Percentiles rank a stretch among this genome's conserved stretches.
These are phyloP conservation scores for Listrodromus nycthemerus DNA, from an alignment of 2,888 invertebrate genomes.

Conservation along the genomic window DNA sequence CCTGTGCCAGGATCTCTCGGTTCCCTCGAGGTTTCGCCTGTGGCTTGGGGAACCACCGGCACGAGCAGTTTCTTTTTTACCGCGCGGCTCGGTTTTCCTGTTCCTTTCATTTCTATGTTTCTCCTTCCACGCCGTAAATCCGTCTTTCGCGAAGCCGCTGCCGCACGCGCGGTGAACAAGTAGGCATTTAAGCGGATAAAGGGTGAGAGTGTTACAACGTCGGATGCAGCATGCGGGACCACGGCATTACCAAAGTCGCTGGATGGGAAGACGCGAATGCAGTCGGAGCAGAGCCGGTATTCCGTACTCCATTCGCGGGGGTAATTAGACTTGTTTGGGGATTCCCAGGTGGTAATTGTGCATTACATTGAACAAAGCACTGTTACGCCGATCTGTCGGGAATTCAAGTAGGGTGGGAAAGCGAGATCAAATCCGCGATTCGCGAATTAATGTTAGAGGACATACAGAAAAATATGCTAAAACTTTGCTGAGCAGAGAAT, in stretches of 20 bases:
- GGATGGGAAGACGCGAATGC: constrained; percentile 12
- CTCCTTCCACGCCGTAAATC: background rate
- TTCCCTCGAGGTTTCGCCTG: background rate
- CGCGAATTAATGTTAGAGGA: background rate
- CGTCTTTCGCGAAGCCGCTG: constrained; percentile 1
- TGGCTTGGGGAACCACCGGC: background rate
- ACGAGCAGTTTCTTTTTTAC: constrained; percentile 9
- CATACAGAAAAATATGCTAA: background rate
- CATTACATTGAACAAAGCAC: background rate
- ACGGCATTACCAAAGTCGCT: background rate
- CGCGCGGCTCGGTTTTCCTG: background rate
- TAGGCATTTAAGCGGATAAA: background rate
- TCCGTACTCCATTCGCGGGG: background rate
- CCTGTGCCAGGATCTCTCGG: background rate
- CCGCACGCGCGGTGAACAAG: background rate
- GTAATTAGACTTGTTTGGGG: background rate
- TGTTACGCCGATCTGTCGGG: background rate
- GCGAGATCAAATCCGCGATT: background rate
- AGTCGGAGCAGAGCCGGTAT: background rate
- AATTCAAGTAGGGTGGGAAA: background rate
- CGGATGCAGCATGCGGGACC: background rate
- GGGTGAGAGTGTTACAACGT: background rate
- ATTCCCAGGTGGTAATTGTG: background rate
- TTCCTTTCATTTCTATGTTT: constrained; percentile 2
- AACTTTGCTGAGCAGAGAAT: background rate